Conservation (phyloP, 2,113 vertebrate species). For the Chaetura pelagica region DNA sequence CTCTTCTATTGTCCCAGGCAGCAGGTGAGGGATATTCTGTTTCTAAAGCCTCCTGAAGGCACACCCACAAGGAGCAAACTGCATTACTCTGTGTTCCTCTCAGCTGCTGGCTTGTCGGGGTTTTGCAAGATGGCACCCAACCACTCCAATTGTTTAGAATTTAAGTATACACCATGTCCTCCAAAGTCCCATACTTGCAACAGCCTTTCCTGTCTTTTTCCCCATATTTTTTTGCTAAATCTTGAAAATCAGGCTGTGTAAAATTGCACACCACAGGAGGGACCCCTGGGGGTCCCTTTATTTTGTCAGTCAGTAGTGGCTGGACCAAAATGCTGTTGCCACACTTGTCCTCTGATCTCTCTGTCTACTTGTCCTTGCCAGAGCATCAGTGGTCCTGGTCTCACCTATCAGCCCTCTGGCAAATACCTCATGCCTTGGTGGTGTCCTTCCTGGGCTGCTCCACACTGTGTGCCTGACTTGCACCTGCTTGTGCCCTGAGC, state of each 20-base stretch:
- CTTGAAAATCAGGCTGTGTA: background rate
- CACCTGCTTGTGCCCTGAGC: fast-evolving
- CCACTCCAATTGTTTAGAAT: background rate
- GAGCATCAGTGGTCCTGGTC: background rate
- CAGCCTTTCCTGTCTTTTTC: background rate
- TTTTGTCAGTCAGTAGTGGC: background rate
- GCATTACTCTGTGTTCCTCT: background rate
- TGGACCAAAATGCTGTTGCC: background rate
- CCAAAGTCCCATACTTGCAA: background rate
- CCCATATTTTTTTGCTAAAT: background rate
- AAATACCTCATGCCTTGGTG: fast-evolving
- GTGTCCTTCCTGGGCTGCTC: background rate
- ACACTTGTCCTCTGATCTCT: background rate
- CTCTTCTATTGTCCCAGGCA: background rate
- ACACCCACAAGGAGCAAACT: background rate
- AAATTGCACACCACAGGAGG: fast-evolving
- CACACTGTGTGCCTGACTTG: background rate
- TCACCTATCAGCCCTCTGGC: background rate
- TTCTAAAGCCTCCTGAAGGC: background rate
- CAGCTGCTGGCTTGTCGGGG: background rate
- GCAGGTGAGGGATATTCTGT: background rate
- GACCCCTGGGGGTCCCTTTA: background rate
- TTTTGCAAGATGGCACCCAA: background rate
- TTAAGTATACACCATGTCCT: background rate
- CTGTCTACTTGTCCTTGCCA: background rate